phyloP scores from a whole-genome alignment of 2,888 invertebrate species.

The Acrobasis repandana region DNA sequence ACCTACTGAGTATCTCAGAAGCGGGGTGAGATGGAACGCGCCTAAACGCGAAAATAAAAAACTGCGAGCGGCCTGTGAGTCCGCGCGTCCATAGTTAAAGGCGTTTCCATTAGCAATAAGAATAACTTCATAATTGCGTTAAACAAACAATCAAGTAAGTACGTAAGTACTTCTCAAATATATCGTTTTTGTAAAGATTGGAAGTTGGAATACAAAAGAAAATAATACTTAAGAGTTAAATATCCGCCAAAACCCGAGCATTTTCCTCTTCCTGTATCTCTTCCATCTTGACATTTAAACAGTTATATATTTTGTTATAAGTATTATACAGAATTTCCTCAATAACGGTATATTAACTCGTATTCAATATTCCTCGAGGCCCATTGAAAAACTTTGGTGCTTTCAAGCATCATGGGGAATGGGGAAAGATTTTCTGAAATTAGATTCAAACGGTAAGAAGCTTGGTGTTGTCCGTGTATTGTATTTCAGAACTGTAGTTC shows the following conservation, averaged over 20 bases:
- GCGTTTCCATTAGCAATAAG: background rate
- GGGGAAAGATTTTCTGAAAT: slow-evolving; percentile 3
- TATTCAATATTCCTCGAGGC: slow-evolving; percentile 9
- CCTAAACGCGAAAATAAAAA: too few relatives aligned
- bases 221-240: background rate
- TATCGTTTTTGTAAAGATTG: background rate
- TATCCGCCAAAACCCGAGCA: background rate
- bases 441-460: background rate
- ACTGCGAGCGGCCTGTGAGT: too few relatives aligned
- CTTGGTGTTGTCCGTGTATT: background rate
- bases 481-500: background rate
- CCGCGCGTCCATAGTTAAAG: too few relatives aligned
- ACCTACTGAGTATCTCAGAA: too few relatives aligned
- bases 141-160: too few relatives aligned
- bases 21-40: too few relatives aligned
- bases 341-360: slow-evolving; percentile 15
- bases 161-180: background rate
- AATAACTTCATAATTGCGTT: too few relatives aligned
- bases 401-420: background rate
- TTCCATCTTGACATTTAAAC: slow-evolving; percentile 6
- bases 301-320: background rate
- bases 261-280: slow-evolving; percentile 7
- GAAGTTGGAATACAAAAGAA: background rate
- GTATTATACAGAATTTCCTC: slow-evolving; percentile 4
- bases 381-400: slow-evolving; percentile 8